phyloP scores from a whole-genome alignment of 2,797 vertebrate genomes.

The Tachyglossus aculeatus region DNA sequence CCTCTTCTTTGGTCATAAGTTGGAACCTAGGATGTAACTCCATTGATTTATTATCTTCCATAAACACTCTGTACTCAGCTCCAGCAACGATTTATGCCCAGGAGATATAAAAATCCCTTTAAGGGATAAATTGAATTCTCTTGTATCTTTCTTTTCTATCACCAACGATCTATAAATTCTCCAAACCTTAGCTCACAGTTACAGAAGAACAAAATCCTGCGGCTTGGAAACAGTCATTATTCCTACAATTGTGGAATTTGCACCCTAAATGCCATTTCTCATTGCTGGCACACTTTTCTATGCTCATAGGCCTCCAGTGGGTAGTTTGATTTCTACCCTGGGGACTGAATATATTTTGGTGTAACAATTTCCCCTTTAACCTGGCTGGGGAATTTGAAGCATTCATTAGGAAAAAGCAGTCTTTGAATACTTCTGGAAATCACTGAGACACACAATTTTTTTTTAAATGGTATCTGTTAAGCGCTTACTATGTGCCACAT shows the following conservation, averaged over 20 bases:
- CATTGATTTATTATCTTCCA: constrained; percentile 37
- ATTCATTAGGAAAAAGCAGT: too few relatives aligned
- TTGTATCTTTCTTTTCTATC: constrained; percentile 11
- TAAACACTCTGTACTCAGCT: constrained; percentile 13
- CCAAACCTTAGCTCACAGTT: neutral
- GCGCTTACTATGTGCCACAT: neutral
- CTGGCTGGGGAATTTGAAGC: too few relatives aligned
- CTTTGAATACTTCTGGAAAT: too few relatives aligned
- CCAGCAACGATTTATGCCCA: constrained; percentile 5
- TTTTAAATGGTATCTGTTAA: too few relatives aligned
- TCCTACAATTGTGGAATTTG: neutral
- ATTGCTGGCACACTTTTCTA: neutral
- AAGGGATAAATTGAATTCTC: constrained; percentile 38
- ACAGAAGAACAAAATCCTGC: too few relatives aligned
- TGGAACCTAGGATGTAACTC: constrained; percentile 8
- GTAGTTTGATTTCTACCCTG: neutral
- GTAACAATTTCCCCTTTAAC: neutral
- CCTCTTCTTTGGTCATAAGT: neutral
- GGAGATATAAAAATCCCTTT: constrained; percentile 10
- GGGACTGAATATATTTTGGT: neutral
- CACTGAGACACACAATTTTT: too few relatives aligned
- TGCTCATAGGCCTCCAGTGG: neutral
- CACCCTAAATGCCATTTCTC: neutral
- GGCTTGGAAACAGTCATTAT: too few relatives aligned
- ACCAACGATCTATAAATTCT: constrained; percentile 23